Base-by-base conservation (phyloP, 1,140 invertebrate genomes). In the Metaphire vulgaris region DNA sequence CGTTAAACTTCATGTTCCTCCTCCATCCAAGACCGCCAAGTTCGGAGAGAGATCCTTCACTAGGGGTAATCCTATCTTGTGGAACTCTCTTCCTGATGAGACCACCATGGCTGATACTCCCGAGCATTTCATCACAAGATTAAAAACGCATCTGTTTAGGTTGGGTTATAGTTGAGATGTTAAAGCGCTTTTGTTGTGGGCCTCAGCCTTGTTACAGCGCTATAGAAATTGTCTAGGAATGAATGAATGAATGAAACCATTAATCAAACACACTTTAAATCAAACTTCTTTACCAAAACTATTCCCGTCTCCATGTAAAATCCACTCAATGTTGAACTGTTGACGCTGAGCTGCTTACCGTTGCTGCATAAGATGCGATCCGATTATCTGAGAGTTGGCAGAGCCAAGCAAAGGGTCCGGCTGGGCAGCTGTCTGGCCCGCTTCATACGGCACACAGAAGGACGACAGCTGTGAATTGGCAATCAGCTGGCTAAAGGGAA, bases 401-500 rank as follows among this genome's bases (percentile, higher is more conserved):
- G 65, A 31, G 21, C n/a, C 21, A 26, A 74, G 29, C 26, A 74
- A 26, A 56, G 72, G 72, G 31, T 74, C 74, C 29, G 56, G 74
- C 21, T 74, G 74, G 21, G 33, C 1, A 67, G 79, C 67, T 81
- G 81, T 79, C 79, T 76, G 68, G 16, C 34, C 32, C 16, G 79
- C 81, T 30, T 83, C 83, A 76, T 82, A 83, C 32, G 75, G 79
- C 14, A 82, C 79, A 70, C 80, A 83, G 71, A 84, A 77, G 70
- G 82, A 83, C 32, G 81, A 80, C 12, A 81, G 82, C n/a, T 87
- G 85, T 79, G 66, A 86, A 78, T 77, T 82, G 74, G 74, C 80
- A 32, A 81, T 78, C 76, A 80, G 79, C 86, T 84, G 90, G 89
- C 79, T 92, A 92, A 81, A 95, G 92, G 77, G 93, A 90, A 81